A percentile compares a stretch with the other conserved stretches of the same genome.
These are phyloP conservation scores for Drosophila biarmipes DNA, from an alignment of 1,140 invertebrate genomes.

Conservation along the genomic window DNA sequence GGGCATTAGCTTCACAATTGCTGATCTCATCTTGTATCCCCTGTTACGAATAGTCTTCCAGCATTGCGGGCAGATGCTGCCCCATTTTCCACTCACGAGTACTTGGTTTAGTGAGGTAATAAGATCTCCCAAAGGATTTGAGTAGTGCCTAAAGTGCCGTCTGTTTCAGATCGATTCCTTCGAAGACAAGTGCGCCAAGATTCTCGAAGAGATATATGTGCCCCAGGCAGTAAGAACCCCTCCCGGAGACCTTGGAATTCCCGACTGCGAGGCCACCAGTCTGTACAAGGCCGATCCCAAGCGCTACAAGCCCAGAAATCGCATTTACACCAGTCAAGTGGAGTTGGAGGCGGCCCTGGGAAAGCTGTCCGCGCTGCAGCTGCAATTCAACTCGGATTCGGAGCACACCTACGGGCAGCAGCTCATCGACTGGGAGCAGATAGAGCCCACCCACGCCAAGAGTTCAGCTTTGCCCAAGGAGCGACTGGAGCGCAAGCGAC, in stretches of 20 bases:
- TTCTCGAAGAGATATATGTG: slow-evolving; percentile 64
- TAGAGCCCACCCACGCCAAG: slow-evolving; percentile 75
- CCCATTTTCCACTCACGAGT: slow-evolving; percentile 87
- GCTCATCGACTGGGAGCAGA: slow-evolving; percentile 73
- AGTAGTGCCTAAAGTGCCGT: neutral
- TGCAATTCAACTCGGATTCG: slow-evolving; percentile 61
- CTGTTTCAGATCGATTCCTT: slow-evolving; percentile 64
- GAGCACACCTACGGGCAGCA: slow-evolving; percentile 50
- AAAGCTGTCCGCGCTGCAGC: slow-evolving; percentile 71
- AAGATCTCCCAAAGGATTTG: neutral
- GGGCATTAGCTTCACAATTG: slow-evolving; percentile 92
- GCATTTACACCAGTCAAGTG: slow-evolving; percentile 90
- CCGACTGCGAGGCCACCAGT: slow-evolving; percentile 84
- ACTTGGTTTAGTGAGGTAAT: slow-evolving; percentile 87
- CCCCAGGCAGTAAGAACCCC: slow-evolving; percentile 12
- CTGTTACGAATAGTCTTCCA: slow-evolving; percentile 89
- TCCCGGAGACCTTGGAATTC: slow-evolving; percentile 48
- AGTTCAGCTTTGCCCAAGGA: slow-evolving; percentile 91
- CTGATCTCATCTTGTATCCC: slow-evolving; percentile 93
- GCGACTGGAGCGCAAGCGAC: slow-evolving; percentile 91
- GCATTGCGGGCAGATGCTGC: slow-evolving; percentile 84
- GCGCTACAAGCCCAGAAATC: slow-evolving; percentile 89
- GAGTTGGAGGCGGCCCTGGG: slow-evolving; percentile 89
- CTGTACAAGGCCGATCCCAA: slow-evolving; percentile 92
- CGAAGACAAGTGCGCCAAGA: slow-evolving; percentile 49